phyloP scores from a whole-genome alignment of 2,113 vertebrate species.

The Platichthys stellatus region DNA sequence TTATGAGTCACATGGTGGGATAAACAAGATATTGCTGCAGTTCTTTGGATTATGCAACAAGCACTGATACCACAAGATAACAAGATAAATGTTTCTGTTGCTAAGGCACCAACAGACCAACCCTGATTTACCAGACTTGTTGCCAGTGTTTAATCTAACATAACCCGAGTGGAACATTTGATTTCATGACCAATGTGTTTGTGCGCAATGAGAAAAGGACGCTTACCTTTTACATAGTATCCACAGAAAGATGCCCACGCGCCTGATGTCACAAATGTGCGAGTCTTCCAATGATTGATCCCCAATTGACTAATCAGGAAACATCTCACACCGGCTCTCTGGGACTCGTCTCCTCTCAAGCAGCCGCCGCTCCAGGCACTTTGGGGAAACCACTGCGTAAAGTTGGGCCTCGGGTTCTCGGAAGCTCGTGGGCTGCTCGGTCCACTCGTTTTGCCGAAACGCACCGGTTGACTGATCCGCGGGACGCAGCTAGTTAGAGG shows the following conservation, averaged over 20 bases:
- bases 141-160: too few species aligned
- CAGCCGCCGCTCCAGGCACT: background rate
- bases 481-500: background rate
- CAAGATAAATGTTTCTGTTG: slow-evolving; percentile 8
- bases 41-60: slow-evolving; percentile 72
- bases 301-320: slow-evolving; percentile 9
- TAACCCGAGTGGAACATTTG: background rate
- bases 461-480: background rate
- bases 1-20: slow-evolving; percentile 68
- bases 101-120: background rate
- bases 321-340: background rate
- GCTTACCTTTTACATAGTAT: slow-evolving; percentile 52
- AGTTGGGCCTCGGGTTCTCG: background rate
- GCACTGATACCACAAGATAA: slow-evolving; percentile 42
- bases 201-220: background rate
- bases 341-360: background rate
- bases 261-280: background rate
- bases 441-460: slow-evolving; percentile 12
- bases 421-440: background rate
- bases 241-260: slow-evolving; percentile 11
- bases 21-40: slow-evolving; percentile 60
- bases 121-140: too few species aligned
- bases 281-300: background rate
- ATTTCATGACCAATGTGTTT: background rate
- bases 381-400: background rate